phyloP scores from a whole-genome alignment of 2,888 invertebrate species.

The Calameuta filiformis region DNA sequence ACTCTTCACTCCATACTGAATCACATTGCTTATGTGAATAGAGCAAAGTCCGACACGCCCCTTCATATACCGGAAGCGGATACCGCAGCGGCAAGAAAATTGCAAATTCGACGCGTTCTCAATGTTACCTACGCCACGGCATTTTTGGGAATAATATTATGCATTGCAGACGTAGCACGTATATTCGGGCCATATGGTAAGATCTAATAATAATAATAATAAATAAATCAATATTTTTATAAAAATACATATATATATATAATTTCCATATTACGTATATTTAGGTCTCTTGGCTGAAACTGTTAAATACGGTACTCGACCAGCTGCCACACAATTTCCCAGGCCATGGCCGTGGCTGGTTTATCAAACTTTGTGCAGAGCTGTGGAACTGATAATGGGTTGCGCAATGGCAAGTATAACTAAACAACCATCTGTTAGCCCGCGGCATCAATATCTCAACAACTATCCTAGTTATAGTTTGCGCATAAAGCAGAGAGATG shows the following conservation, averaged over 20 bases:
- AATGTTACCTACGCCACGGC: conserved; percentile 69
- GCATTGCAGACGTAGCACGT: conserved; percentile 67
- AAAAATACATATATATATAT: background rate
- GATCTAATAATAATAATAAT: conserved; percentile 13
- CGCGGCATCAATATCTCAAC: conserved; percentile 61
- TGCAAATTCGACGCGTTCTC: conserved; percentile 67
- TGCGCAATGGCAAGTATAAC: conserved; percentile 70
- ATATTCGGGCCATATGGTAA: conserved; percentile 69
- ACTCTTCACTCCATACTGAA: conserved; percentile 69
- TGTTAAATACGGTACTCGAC: conserved; percentile 43
- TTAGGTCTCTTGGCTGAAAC: conserved; percentile 54
- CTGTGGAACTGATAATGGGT: conserved; percentile 67
- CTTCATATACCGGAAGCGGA: conserved; percentile 57
- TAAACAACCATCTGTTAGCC: conserved; percentile 68
- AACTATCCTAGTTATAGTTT: conserved; percentile 58
- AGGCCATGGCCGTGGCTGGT: conserved; percentile 70
- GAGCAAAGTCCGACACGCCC: conserved; percentile 61
- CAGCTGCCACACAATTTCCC: conserved; percentile 47
- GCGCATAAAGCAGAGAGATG: conserved; percentile 61
- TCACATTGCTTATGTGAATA: conserved; percentile 70
- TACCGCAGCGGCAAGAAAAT: conserved; percentile 55
- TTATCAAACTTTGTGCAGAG: conserved; percentile 68
- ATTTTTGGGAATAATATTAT: conserved; percentile 68
- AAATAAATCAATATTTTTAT: background rate
- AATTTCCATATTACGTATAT: conserved; percentile 8